Evolutionary conservation across 2,888 invertebrate genomes (phyloP).

Genomic region (Galeruca laticollis): DNA sequence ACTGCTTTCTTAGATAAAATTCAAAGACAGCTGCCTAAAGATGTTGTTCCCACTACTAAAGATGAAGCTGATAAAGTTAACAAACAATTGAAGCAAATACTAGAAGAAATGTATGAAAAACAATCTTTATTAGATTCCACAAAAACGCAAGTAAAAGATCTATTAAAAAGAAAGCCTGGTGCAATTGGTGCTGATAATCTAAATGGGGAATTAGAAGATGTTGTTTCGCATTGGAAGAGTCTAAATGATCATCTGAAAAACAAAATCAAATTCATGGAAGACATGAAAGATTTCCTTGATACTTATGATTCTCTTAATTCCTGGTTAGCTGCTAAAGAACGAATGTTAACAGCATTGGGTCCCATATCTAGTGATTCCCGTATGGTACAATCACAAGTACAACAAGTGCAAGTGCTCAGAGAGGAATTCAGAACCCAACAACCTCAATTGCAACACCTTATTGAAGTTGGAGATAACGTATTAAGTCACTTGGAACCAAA

Average conservation of each 20-base stretch:
- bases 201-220: conserved; percentile 86
- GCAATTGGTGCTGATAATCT: conserved; percentile 86
- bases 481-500: conserved; percentile 71
- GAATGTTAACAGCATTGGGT: conserved; percentile 94
- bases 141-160: conserved; percentile 87
- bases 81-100: conserved; percentile 82
- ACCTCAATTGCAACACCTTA: conserved; percentile 87
- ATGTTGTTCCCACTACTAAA: conserved; percentile 81
- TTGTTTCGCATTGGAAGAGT: conserved; percentile 87
- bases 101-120: conserved; percentile 94
- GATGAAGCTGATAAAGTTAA: conserved; percentile 93
- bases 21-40: conserved; percentile 88
- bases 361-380: conserved; percentile 96
- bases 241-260: conserved; percentile 84
- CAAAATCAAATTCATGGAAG: conserved; percentile 81
- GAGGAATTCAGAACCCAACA: conserved; percentile 96
- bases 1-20: conserved; percentile 89
- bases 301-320: conserved; percentile 85
- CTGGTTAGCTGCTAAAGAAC: conserved; percentile 94
- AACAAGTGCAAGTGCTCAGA: conserved; percentile 92
- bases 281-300: conserved; percentile 92
- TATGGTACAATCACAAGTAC: conserved; percentile 95
- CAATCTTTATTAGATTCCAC: conserved; percentile 92
- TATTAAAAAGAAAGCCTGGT: conserved; percentile 85
- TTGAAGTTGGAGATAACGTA: conserved; percentile 83